These are phyloP conservation scores for Caenorhabditis doughertyi DNA, from an alignment of 2,888 invertebrate species.

Conservation along the genomic window DNA sequence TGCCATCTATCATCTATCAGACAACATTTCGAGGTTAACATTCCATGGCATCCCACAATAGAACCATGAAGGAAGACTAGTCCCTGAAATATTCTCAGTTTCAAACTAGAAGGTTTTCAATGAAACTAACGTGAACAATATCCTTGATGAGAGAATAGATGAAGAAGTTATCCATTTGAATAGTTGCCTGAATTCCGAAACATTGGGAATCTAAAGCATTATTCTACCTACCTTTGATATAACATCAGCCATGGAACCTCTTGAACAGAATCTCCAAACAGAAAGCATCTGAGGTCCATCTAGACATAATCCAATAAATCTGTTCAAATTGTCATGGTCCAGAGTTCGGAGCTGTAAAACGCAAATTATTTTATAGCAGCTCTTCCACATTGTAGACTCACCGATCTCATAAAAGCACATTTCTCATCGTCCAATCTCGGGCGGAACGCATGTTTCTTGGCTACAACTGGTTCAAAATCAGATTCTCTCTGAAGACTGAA, in stretches of 20 bases:
- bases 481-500: conserved; percentile 48
- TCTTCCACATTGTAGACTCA: conserved; percentile 15
- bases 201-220: too few relatives aligned
- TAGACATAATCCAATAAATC: conserved; percentile 77
- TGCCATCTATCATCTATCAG: conserved; percentile 73
- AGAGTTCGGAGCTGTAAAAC: conserved; percentile 70
- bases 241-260: conserved; percentile 71
- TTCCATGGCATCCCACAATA: conserved; percentile 47
- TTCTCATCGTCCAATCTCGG: conserved; percentile 56
- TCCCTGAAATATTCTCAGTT: conserved; percentile 18
- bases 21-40: conserved; percentile 61
- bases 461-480: conserved; percentile 63
- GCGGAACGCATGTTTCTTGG: conserved; percentile 58
- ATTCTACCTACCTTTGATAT: conserved; percentile 26
- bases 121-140: conserved; percentile 69
- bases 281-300: conserved; percentile 75
- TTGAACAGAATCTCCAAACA: conserved; percentile 78
- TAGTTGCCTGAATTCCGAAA: conserved; percentile 37
- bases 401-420: conserved; percentile 61
- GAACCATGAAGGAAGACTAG: conserved; percentile 43
- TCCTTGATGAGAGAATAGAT: conserved; percentile 79
- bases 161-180: conserved; percentile 79
- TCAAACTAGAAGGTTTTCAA: not conserved
- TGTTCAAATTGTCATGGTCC: conserved; percentile 78
- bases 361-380: not conserved